These are phyloP conservation scores for Mimumesa dahlbomi DNA, from an alignment of 2,888 invertebrate species.

Conservation along the genomic window DNA sequence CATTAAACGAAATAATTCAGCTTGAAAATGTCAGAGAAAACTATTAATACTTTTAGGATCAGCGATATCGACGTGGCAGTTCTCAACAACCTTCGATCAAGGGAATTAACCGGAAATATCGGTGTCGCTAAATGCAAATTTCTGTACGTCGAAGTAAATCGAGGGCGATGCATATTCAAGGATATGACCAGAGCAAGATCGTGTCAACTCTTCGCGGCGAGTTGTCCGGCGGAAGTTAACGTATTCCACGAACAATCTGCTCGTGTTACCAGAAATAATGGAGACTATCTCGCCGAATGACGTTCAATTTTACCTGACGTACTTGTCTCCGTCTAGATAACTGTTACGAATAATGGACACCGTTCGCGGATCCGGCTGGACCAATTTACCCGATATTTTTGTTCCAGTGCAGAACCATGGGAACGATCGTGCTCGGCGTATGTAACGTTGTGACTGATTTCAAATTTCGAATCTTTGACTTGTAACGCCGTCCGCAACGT, in stretches of 20 bases:
- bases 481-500: no score
- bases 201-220: neutral
- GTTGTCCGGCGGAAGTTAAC: neutral
- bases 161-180: neutral
- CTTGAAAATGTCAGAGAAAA: neutral
- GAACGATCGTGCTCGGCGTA: neutral
- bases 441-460: conserved; percentile 1
- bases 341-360: conserved; percentile 28
- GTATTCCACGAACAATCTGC: neutral
- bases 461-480: neutral
- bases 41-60: no score
- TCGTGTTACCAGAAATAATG: conserved; percentile 9
- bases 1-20: neutral
- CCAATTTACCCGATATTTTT: conserved; percentile 23
- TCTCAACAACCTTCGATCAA: neutral
- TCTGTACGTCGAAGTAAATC: no score
- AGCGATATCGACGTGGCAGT: neutral
- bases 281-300: conserved; percentile 10
- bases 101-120: neutral
- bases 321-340: conserved; percentile 6
- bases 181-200: neutral
- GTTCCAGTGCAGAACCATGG: neutral
- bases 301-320: conserved; percentile 12
- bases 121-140: neutral
- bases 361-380: neutral